Base-by-base conservation (phyloP, 2,113 vertebrate species). In the Bubo blakistoni region DNA sequence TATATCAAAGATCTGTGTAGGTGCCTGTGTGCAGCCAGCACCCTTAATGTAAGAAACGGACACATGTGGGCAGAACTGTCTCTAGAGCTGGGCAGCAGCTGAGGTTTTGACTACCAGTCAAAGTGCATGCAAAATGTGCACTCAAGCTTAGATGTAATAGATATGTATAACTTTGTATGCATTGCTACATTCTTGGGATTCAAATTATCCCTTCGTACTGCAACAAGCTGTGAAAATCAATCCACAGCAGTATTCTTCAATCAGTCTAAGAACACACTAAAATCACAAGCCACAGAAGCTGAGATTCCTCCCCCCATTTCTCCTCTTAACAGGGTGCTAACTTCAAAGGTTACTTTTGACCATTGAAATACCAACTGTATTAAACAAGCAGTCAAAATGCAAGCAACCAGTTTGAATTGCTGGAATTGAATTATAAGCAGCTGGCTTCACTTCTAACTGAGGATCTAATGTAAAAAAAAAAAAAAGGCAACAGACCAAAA, bases 391-490 rank as follows among this genome's bases (percentile, higher is more conserved):
- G 80, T 71, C 76, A 88, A 57, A 96, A 93, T 20, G 49, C 69
- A 81, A 85, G 87, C 78, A 73, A 62, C 38, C 81, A 36, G 81
- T 82, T 62, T 80, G 81, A 92, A 63, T 83, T 65, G 71, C 87
- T 95, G 91, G 90, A 70, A 85, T 82, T 94, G 74, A 86, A 81
- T 92, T 82, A 70, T 91, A 77, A 91, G 74, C 96, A 95, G 91
- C 89, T 92, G 95, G 91, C 78, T 94, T 93, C 76, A 55, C 81
- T 95, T 94, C 89, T 90, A 81, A 92, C 86, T 59, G 89, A 86
- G 87, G 38, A 91, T 73, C 92, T 78, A 58, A 65, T 57, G 12
- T 34, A 65, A 8, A 17, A 82, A 82, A 83, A 54, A 55, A 66
- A 59, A 63, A 84, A 80, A 40, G 0, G 32, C 61, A 66, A 74